A percentile compares a stretch with the other conserved stretches of the same genome.
These are phyloP conservation scores for Aproaerema taeniolella DNA, from an alignment of 2,888 invertebrate genomes.

Conservation along the genomic window DNA sequence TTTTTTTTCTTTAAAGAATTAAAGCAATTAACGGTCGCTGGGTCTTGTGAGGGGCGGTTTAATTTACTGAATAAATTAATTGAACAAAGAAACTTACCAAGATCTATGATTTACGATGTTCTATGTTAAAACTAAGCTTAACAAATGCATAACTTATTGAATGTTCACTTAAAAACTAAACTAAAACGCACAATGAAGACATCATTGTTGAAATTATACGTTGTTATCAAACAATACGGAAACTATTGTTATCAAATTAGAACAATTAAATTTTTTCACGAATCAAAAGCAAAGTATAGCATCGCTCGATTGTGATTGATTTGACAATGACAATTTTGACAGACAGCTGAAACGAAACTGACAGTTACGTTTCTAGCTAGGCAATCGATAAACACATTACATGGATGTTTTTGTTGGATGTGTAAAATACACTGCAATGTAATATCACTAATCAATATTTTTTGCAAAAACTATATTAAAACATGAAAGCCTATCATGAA, in stretches of 20 bases:
- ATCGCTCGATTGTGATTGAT: not conserved
- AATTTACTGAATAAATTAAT: conserved; percentile 1
- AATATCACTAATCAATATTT: too few species aligned
- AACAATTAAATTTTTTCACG: conserved; percentile 22
- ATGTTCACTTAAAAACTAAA: conserved; percentile 1
- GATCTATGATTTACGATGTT: not conserved
- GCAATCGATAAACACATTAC: too few species aligned
- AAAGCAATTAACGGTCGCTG: not conserved
- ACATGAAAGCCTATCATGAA: too few species aligned
- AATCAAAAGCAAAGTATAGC: conserved; percentile 20
- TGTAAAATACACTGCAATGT: too few species aligned
- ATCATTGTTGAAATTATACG: conserved; percentile 25
- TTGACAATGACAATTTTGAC: too few species aligned
- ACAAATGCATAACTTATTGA: not conserved
- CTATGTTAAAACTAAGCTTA: not conserved
- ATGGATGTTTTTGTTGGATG: too few species aligned
- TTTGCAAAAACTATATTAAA: too few species aligned
- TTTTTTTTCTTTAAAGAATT: not conserved
- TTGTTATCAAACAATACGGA: conserved; percentile 28
- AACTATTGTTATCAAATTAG: conserved; percentile 22
- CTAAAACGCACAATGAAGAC: conserved; percentile 18
- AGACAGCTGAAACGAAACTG: too few species aligned
- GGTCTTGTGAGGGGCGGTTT: too few species aligned
- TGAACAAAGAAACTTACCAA: conserved; percentile 6
- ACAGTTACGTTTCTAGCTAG: too few species aligned